Evolutionary conservation across 1,140 invertebrate species (phyloP), one percentile per base, ranked within the genome.

Genomic region (Odontomachus brunneus): DNA sequence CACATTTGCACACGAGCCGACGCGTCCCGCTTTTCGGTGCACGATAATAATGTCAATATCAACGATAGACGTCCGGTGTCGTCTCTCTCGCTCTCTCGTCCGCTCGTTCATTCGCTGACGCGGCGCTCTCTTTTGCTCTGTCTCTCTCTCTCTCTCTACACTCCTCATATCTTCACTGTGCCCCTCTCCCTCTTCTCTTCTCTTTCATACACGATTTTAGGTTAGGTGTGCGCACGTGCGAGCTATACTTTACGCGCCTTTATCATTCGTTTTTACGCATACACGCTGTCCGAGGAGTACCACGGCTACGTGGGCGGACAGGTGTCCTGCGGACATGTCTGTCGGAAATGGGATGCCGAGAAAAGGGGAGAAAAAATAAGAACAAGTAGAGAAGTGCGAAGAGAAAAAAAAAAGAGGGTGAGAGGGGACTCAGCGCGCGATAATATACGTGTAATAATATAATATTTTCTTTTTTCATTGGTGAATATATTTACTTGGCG

Each of bases 171-270:
- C 38, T 44, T 44, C 38, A 9, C 38, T 4, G n/a, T 2, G 38
- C 38, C 29, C 38, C 38, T n/a, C n/a, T n/a, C n/a, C n/a, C n/a
- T n/a, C n/a, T n/a, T n/a, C 38, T 44, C 15, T 19, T 44, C 0
- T 60, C 22, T 2, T 14, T 4, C 2, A 5, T 44, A 72, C 44
- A 63, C 48, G 72, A 82, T 86, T 89, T 88, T 86, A 89, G 87
- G 88, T 89, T 89, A 89, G 80, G 88, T 88, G 57, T 55, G 81
- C 84, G 75, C 88, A 89, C 88, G 87, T 89, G 87, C 83, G 86
- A 85, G 55, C 17, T 48, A 14, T 24, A 33, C 57, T 69, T 17
- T 24, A 69, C 84, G 80, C 87, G 55, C 57, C 38, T 85, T 86
- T 82, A 82, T 86, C 63, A 82, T 74, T 86, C 62, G 80, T 83